Base-by-base conservation (phyloP, 2,888 invertebrate species). In the Mythimna impura region DNA sequence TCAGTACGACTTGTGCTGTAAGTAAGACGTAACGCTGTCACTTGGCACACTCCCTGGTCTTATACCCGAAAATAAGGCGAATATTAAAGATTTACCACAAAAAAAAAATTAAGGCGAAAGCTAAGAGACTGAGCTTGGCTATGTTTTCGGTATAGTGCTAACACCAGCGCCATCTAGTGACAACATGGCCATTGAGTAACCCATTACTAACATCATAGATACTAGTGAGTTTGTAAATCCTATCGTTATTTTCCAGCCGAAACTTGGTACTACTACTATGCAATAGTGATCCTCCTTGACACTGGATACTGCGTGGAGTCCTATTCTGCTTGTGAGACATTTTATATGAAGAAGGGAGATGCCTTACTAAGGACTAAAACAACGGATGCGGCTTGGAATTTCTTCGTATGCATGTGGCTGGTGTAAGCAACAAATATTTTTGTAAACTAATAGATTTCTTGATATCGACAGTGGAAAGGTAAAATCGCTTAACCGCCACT, bases 201-300 rank as follows among this genome's bases (percentile, higher is more conserved):
- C 5, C 10, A 12, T 25, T 14, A 54, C 14, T 22, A 22, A 1
- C 14, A 1, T 54, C 6, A 14, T 14, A 25, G 10, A 10, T 12
- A 54, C 22, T 54, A 5, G 14, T 43, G 4, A 8, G 6, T 55
- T 9, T 34, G 10, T 20, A 34, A 34, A 34, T 36, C n/a, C 4
- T 52, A 0, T 54, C 55, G 12, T 50, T 60, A 14, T 58, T 70
- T 85, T 85, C 9, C 73, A 91, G 97, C 96, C 60, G 94, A 94
- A 83, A 96, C 96, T 1, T 97, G 97, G 97, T 97, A 97, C 87
- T 97, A 97, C 87, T 96, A 96, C 10, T 91, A 97, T 40, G 96
- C 97, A 57, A 89, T 97, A 52, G 94, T 96, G 66, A 92, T 97
- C 50, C 94, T 97, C 65, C 90, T 97, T 55, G 97, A 98, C 87